Percentiles rank a stretch among this genome's conserved stretches.
Conservation (phyloP, 2,888 invertebrate genomes). For the Mactromeris polynyma region DNA sequence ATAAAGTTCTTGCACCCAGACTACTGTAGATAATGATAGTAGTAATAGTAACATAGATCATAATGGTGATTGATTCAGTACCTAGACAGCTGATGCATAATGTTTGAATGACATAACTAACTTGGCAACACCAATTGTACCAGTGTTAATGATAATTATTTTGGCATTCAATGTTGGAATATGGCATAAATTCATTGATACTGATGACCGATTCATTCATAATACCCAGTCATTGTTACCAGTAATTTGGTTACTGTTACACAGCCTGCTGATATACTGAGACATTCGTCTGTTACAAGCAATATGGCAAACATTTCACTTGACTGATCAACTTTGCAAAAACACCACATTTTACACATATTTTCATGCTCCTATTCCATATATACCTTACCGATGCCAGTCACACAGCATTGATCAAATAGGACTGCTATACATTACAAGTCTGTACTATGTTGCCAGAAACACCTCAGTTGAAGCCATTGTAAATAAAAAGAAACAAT, state of each 20-base stretch:
- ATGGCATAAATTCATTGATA: neutral
- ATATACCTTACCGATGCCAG: neutral
- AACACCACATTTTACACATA: neutral
- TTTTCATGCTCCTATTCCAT: neutral
- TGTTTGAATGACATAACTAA: neutral
- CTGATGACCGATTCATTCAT: neutral
- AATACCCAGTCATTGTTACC: neutral
- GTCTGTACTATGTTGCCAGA: too few species aligned
- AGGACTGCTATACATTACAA: neutral
- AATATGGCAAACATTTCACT: neutral
- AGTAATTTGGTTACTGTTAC: neutral
- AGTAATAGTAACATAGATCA: too few species aligned
- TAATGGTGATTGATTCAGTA: neutral
- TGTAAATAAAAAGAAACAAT: too few species aligned
- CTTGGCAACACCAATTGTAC: neutral
- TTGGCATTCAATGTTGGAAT: neutral
- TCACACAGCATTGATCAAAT: neutral
- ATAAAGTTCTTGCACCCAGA: too few species aligned
- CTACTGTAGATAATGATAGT: too few species aligned
- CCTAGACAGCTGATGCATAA: neutral
- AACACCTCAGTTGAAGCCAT: too few species aligned
- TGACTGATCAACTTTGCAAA: neutral
- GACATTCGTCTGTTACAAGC: neutral
- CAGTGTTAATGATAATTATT: neutral
- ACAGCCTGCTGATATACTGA: neutral